Evolutionary conservation across 2,113 vertebrate genomes (phyloP), one percentile per base, ranked within the genome.

Genomic region (Bolborhynchus lineola): DNA sequence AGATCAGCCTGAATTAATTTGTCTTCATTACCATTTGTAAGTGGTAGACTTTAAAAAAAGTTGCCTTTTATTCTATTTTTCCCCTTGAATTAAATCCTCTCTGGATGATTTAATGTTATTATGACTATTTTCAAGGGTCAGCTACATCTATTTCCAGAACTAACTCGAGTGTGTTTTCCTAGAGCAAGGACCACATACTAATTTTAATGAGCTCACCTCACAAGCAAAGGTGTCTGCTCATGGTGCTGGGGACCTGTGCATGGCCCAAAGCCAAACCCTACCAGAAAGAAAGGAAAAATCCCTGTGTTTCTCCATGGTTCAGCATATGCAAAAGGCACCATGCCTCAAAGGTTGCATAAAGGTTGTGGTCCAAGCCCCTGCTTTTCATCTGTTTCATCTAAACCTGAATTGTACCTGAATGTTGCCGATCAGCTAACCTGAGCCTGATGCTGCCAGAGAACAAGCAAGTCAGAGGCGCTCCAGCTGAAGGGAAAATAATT

Each of bases 101-200:
- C 91, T 2, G 46, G 94, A 94, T 94, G 94, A 95, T 94, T 95
- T 84, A 93, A 84, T 91, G 91, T 95, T 95, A 85, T 95, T 95
- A 95, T 79, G 87, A 85, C 84, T 96, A 57, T 87, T 95, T 97
- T 96, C 87, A 94, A 86, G 95, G 96, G 88, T 96, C 92, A 89
- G 47, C 83, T 96, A 28, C 41, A 47, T 93, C 89, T 82, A 80
- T 94, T 96, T 95, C 90, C 92, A 93, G 80, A 35, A 65, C 74
- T 29, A 84, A 77, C 70, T 91, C 49, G 31, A 62, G 47, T 64
- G 69, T 95, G 91, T 94, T 96, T 95, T 94, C 84, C 81, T 62
- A 91, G 77, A 93, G 23, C 63, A 28, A 94, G 77, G 91, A 91
- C 77, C 90, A 93, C 92, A 93, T 77, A 44, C 80, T 86, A 55